phyloP scores from a whole-genome alignment of 2,797 vertebrate species.

The Pempheris klunzingeri region DNA sequence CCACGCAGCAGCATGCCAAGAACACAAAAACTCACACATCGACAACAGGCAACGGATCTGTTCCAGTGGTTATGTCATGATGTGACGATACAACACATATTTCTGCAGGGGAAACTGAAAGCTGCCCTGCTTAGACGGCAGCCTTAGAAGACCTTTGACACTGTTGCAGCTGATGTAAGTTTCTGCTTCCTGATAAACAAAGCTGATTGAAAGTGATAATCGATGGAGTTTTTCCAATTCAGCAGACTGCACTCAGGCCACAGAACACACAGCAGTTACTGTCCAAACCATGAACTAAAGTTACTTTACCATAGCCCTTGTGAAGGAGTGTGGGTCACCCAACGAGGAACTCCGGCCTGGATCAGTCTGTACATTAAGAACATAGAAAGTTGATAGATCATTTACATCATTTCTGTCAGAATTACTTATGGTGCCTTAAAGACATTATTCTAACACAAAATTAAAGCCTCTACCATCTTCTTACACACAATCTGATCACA shows the following conservation, averaged over 20 bases:
- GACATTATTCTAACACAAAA: conserved; percentile 1
- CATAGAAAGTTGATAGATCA: not conserved
- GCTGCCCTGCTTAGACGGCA: conserved; percentile 47
- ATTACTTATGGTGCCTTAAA: not conserved
- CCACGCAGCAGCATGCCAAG: conserved; percentile 37
- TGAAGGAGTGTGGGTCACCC: conserved; percentile 81
- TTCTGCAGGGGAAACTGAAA: conserved; percentile 51
- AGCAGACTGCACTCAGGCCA: conserved; percentile 40
- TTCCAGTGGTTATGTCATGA: conserved; percentile 27
- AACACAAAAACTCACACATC: not conserved
- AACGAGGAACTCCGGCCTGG: conserved; percentile 67
- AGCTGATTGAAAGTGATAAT: conserved; percentile 72
- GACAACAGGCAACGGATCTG: conserved; percentile 8
- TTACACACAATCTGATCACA: not conserved
- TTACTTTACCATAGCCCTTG: conserved; percentile 84
- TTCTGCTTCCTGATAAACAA: conserved; percentile 66
- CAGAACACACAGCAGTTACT: conserved; percentile 20
- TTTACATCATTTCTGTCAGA: too few species aligned
- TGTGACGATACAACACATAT: conserved; percentile 18
- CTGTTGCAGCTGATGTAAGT: conserved; percentile 38
- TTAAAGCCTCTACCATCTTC: not conserved
- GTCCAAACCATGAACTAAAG: conserved; percentile 24
- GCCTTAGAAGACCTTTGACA: conserved; percentile 65
- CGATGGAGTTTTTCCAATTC: conserved; percentile 74
- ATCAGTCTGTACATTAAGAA: conserved; percentile 63